Evolutionary conservation across 2,797 vertebrate species (phyloP).

Genomic region (Coluber constrictor): DNA sequence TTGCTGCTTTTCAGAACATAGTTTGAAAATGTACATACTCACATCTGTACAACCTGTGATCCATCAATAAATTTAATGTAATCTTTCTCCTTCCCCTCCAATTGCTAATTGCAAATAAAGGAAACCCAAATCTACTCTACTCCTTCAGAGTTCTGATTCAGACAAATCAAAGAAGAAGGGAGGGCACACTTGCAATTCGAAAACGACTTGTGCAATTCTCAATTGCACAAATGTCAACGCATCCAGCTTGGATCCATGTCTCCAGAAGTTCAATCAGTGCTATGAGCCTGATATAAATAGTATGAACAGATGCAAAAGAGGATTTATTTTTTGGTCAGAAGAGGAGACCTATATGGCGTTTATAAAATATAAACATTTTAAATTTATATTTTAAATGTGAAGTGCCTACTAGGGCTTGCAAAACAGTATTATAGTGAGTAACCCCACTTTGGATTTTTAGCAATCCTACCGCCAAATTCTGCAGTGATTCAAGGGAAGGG

Average conservation of each 20-base stretch:
- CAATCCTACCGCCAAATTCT: not conserved
- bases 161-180: not conserved
- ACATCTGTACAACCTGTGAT: not conserved
- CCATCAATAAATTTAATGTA: not conserved
- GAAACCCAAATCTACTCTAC: no score
- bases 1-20: no score
- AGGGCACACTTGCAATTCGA: no score
- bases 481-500: not conserved
- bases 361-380: not conserved
- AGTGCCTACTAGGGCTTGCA: not conserved
- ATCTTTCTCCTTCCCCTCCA: not conserved
- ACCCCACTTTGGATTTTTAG: not conserved
- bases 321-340: not conserved
- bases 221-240: not conserved
- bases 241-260: not conserved
- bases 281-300: not conserved
- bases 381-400: not conserved
- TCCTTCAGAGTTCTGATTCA: not conserved
- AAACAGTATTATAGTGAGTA: not conserved
- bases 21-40: not conserved
- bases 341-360: not conserved
- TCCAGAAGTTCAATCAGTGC: not conserved
- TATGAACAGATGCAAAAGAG: not conserved
- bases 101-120: not conserved
- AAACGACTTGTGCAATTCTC: not conserved